A percentile compares a stretch with the other conserved stretches of the same genome.
These are phyloP conservation scores for Myiozetetes cayanensis DNA, from an alignment of 2,113 vertebrate species.

Conservation along the genomic window DNA sequence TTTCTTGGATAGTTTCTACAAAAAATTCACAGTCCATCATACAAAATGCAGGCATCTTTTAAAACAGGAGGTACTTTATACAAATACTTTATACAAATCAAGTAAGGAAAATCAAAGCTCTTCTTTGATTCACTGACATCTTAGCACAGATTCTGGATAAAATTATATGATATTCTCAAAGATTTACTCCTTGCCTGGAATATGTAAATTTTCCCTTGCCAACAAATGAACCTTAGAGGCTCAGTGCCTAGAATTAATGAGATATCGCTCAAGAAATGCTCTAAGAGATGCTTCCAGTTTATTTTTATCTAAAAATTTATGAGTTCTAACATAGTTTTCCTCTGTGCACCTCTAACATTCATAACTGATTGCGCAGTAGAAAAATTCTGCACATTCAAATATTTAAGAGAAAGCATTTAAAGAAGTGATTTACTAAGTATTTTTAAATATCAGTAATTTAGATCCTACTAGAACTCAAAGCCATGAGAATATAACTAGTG, in stretches of 20 bases:
- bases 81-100: too few species aligned
- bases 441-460: slow-evolving; percentile 63
- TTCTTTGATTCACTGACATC: neutral
- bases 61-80: neutral
- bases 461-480: slow-evolving; percentile 4
- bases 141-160: neutral
- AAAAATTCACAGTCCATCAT: neutral
- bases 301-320: neutral
- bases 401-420: slow-evolving; percentile 31
- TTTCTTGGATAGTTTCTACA: neutral
- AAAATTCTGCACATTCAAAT: neutral
- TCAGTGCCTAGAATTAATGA: neutral
- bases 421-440: slow-evolving; percentile 32
- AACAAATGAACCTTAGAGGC: neutral
- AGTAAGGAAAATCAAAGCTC: neutral
- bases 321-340: neutral
- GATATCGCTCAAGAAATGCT: neutral
- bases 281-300: neutral
- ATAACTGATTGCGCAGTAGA: neutral
- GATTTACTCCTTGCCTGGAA: neutral
- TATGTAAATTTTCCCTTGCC: neutral
- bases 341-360: neutral
- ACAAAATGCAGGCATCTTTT: neutral
- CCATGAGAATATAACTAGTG: slow-evolving; percentile 36
- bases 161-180: neutral